Base-by-base conservation (phyloP, 2,797 vertebrate species). In the Dermochelys coriacea region DNA sequence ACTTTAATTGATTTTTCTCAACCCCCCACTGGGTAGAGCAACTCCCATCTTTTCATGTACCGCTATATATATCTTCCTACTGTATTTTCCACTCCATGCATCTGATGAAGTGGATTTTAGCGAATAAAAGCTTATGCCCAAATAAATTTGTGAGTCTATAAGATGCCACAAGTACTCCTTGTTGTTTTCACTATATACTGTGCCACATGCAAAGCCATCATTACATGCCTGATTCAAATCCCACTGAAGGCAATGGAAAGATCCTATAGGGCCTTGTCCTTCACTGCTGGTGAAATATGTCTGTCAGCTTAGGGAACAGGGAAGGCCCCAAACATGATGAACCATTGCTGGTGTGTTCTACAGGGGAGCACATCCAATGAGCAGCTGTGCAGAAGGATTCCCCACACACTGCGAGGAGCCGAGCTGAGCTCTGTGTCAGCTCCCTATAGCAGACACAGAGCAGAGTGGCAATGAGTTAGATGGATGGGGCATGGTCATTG, bases 211-310 rank as follows among this genome's bases (percentile, higher is more conserved):
- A 91, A 94, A 84, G 61, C 51, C 82, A 77, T 80, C 86, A 84
- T 80, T 74, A 91, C 49, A 52, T 92, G 80, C 18, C 90, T 91
- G 89, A 79, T 61, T 50, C 83, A 89, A 85, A 74, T 91, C 94
- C 64, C 8, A 1, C 19, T 55, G 61, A 93, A 95, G 91, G 78
- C 27, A 88, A 55, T 18, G 11, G 52, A 87, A 93, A 93, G 84
- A 5, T 86, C 59, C 83, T 31, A 10, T 0, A 81, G 87, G 18
- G 34, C 77, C 84, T 89, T 82, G 68, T 82, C 2, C 41, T 89
- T 82, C 51, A 19, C 77, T 74, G 41, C 2, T n/a, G 25, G 25
- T 49, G 78, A 3, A 88, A 47, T 92, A 80, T 50, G 52, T 34
- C 41, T 21, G 37, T 57, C 71, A 91, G 31, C 18, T 47, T 55